A percentile compares a stretch with the other conserved stretches of the same genome.
Conservation (phyloP, 2,888 invertebrate species). For the Euclidia mi region DNA sequence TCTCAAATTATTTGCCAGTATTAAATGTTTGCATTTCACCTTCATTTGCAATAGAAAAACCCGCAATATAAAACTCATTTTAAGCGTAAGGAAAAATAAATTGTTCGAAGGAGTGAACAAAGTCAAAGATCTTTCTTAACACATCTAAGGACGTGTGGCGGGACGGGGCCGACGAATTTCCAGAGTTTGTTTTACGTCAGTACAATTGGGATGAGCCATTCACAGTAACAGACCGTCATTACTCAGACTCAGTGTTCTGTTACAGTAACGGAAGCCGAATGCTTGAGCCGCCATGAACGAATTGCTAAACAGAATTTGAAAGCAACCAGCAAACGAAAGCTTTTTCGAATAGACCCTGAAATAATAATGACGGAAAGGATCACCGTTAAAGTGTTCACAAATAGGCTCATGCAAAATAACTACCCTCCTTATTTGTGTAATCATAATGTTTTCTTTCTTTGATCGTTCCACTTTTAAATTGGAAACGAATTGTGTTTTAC, state of each 20-base stretch:
- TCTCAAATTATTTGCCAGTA: too few species aligned
- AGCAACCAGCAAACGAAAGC: conserved; percentile 64
- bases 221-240: conserved; percentile 44
- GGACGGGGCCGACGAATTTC: conserved; percentile 19
- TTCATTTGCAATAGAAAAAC: too few species aligned
- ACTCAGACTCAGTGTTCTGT: conserved; percentile 33
- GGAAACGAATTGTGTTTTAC: conserved; percentile 30
- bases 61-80: too few species aligned
- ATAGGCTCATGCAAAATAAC: conserved; percentile 55
- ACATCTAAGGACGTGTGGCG: conserved; percentile 45
- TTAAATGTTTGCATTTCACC: too few species aligned
- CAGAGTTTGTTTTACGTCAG: conserved; percentile 24
- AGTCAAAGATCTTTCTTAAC: conserved; percentile 37
- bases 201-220: conserved; percentile 37
- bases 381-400: conserved; percentile 41
- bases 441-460: conserved; percentile 26
- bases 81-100: not conserved
- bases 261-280: conserved; percentile 51
- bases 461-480: conserved; percentile 26
- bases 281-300: conserved; percentile 57
- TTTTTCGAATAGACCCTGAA: conserved; percentile 64
- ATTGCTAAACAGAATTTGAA: conserved; percentile 66
- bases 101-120: conserved; percentile 10
- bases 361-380: conserved; percentile 65
- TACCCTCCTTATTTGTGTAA: conserved; percentile 50